Base-by-base conservation (phyloP, 2,888 invertebrate genomes). In the Parnassius glacialis region DNA sequence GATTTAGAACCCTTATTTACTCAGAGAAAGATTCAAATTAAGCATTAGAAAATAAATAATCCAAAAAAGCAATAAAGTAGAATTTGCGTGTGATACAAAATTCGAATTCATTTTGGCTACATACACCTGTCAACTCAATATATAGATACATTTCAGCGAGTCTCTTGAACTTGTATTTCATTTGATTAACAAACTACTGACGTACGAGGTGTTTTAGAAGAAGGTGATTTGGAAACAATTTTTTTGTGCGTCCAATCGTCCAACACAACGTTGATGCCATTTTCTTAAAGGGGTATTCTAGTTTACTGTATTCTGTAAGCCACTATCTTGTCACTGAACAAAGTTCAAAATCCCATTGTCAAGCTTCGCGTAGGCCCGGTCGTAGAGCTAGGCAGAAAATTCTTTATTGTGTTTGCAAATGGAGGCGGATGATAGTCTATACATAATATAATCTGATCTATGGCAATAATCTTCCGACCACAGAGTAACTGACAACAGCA, bases 401-500 rank as follows among this genome's bases (percentile, higher is more conserved):
- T 42, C 60, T 55, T 60, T 55, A 60, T 60, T 60, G 43, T 52
- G 55, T 55, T 51, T 44, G 55, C 50, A 60, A 55, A 55, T 60
- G 54, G 54, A 55, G 13, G 50, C 50, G 25, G 43, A 50, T 58
- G 52, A 44, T 60, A 55, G 43, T 51, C 44, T 58, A 52, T 58
- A 58, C 52, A 58, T 52, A 58, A 44, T 44, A 20, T 58, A 52
- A 44, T 44, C 25, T 44, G 43, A 58, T 52, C n/a, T 43, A 52
- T 43, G 25, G 16, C 12, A 25, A 43, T 44, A 52, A 12, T 12
- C 57, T 34, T 13, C 11, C 13, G 48, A 2, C 48, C 48, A 48
- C 13, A 48, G 48, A 13, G 13, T 48, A 13, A 45, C 12, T 7
- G 13, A 48, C 16, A 16, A 3, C 9, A 13, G 48, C 16, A 16